Base-by-base conservation (phyloP, 1,140 invertebrate genomes). In the Euborellia annulipes region DNA sequence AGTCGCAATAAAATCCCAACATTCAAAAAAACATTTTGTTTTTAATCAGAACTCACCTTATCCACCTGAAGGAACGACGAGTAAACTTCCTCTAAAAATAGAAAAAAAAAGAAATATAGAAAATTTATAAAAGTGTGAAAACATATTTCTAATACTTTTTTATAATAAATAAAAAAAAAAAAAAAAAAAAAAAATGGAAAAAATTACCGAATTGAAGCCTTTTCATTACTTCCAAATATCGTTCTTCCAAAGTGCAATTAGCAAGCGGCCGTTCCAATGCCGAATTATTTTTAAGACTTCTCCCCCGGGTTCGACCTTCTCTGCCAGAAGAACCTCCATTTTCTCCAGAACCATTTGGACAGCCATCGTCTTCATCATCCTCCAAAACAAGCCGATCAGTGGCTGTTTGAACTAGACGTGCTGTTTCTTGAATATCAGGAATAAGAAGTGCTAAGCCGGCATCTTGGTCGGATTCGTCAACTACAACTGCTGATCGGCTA, bases 381-480 rank as follows among this genome's bases (percentile, higher is more conserved):
- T 57, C 67, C 7, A 64, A 58, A 30, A 61, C 60, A 58, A 68
- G 60, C 52, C 70, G 54, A 56, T 69, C 65, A 13, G 78, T 82
- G 13, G 77, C 72, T 41, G 72, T 71, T 54, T 66, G 58, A 41
- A 91, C 83, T 51, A 90, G 68, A 22, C 70, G 69, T 0, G 83
- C 82, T 14, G 85, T 91, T 47, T 78, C 73, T 60, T 85, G 81
- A 58, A 93, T 91, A 57, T 92, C 86, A 1, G 85, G 85, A 55
- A 92, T 90, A 8, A 93, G 70, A 18, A 80, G 68, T 0, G 86
- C 85, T 13, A 93, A 64, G 3, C 88, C 87, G 62, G 91, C 87
- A 53, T 87, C 86, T 51, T 86, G 81, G 50, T 87, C 84, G 0
- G 75, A 70, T 36, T 82, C 75, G 43, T 83, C 79, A 14, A 74